Percentiles rank a stretch among this genome's conserved stretches.
phyloP scores from a whole-genome alignment of 2,888 invertebrate species.

The Drosophila tanythrix region DNA sequence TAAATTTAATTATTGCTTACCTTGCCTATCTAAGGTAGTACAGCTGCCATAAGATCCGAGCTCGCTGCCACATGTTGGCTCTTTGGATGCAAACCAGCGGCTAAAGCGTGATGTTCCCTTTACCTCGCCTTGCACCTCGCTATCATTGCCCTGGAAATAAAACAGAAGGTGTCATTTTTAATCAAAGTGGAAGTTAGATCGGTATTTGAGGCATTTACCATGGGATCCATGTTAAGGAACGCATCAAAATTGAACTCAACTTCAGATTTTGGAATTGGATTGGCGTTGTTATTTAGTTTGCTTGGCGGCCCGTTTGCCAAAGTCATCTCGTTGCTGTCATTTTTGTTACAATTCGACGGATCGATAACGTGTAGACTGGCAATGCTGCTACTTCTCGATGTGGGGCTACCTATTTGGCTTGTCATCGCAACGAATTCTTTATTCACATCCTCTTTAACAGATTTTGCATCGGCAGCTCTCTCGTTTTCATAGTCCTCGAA shows the following conservation, averaged over 20 bases:
- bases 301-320: not conserved
- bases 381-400: conserved; percentile 47
- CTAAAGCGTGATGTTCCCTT: conserved; percentile 90
- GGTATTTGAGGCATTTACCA: conserved; percentile 86
- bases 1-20: conserved; percentile 22
- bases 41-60: conserved; percentile 15
- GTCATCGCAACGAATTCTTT: conserved; percentile 10
- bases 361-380: conserved; percentile 40
- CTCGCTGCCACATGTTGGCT: conserved; percentile 38
- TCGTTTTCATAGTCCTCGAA: conserved; percentile 90
- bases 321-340: conserved; percentile 16
- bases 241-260: conserved; percentile 93
- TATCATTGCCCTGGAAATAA: conserved; percentile 50
- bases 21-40: conserved; percentile 40
- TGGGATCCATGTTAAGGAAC: conserved; percentile 92
- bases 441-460: not conserved
- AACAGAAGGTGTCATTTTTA: not conserved
- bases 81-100: conserved; percentile 89
- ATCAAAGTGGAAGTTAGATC: not conserved
- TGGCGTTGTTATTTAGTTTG: conserved; percentile 20
- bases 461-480: conserved; percentile 33
- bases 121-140: conserved; percentile 32
- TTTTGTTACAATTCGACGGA: conserved; percentile 3
- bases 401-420: not conserved
- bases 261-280: conserved; percentile 66